These are phyloP conservation scores for Napeogenes inachia DNA, from an alignment of 2,888 invertebrate genomes.

Conservation along the genomic window DNA sequence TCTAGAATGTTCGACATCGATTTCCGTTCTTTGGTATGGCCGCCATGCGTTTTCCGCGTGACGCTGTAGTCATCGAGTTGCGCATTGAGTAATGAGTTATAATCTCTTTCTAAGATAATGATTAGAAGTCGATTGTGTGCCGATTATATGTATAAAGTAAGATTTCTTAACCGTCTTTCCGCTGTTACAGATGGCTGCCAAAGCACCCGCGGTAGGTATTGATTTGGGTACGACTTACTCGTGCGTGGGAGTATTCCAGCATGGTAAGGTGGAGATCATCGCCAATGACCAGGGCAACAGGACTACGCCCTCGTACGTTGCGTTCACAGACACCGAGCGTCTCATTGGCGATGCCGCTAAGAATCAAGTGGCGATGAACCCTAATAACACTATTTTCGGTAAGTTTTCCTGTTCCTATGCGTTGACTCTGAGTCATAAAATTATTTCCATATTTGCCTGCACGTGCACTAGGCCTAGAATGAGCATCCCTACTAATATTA, in stretches of 20 bases:
- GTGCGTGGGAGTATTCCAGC: conserved; percentile 94
- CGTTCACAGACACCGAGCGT: conserved; percentile 90
- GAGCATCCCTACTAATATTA: too few species aligned
- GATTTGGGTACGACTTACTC: conserved; percentile 98
- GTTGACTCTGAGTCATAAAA: too few species aligned
- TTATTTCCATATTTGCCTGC: too few species aligned
- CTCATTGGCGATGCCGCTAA: conserved; percentile 91
- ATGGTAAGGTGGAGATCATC: conserved; percentile 93
- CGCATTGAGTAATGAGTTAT: conserved; percentile 14
- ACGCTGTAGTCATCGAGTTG: conserved; percentile 12
- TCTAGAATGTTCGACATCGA: conserved; percentile 60
- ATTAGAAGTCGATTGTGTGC: background rate
- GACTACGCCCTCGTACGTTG: conserved; percentile 91
- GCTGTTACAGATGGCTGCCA: conserved; percentile 76
- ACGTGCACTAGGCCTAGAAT: too few species aligned
- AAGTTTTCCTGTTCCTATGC: conserved; percentile 43
- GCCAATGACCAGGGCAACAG: conserved; percentile 94
- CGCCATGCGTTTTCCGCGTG: conserved; percentile 34
- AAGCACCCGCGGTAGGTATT: conserved; percentile 95
- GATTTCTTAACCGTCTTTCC: background rate
- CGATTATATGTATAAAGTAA: too few species aligned
- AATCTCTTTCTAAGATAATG: background rate
- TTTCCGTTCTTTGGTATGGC: conserved; percentile 47
- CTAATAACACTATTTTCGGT: conserved; percentile 91
- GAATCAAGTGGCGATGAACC: conserved; percentile 92